Percentiles rank a stretch among this genome's conserved stretches.
Conservation (phyloP, 1,140 invertebrate genomes). For the Drosophila arawakana region DNA sequence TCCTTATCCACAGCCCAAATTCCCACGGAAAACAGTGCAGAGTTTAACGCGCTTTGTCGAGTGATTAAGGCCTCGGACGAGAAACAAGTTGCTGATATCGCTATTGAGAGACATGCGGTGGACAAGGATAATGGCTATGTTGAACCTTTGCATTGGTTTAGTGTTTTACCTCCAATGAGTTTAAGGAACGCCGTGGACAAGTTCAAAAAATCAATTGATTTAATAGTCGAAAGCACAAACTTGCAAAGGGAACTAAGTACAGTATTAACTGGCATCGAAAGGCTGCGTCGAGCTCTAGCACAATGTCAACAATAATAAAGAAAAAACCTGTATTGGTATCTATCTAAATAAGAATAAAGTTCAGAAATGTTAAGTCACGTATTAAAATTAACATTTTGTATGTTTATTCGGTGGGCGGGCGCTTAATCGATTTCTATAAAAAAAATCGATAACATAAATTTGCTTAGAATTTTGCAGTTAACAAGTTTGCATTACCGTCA, state of each 20-base stretch:
- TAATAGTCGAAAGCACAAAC: constrained; percentile 87
- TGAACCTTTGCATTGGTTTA: constrained; percentile 90
- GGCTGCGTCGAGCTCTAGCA: constrained; percentile 26
- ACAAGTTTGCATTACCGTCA: constrained; percentile 33
- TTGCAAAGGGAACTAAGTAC: constrained; percentile 85
- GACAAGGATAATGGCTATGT: constrained; percentile 72
- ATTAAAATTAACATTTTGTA: background rate
- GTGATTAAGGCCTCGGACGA: constrained; percentile 31
- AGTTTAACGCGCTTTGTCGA: constrained; percentile 75
- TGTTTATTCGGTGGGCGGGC: background rate
- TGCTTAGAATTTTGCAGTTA: constrained; percentile 26
- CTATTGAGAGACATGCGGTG: constrained; percentile 50
- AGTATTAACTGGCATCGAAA: constrained; percentile 58
- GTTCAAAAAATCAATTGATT: constrained; percentile 87
- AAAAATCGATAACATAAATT: constrained; percentile 29
- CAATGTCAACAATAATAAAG: constrained; percentile 24
- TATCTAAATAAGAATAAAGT: constrained; percentile 56
- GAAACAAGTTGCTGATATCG: constrained; percentile 23
- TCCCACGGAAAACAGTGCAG: constrained; percentile 77
- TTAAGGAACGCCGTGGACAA: constrained; percentile 87
- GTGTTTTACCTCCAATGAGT: constrained; percentile 88
- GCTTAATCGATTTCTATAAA: constrained; percentile 6
- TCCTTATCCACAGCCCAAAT: constrained; percentile 73
- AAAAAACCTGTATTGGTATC: background rate
- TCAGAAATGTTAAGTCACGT: background rate